Percentiles rank a stretch among this genome's conserved stretches.
These are phyloP conservation scores for Nomada fucata DNA, from an alignment of 2,888 invertebrate genomes.

Conservation along the genomic window DNA sequence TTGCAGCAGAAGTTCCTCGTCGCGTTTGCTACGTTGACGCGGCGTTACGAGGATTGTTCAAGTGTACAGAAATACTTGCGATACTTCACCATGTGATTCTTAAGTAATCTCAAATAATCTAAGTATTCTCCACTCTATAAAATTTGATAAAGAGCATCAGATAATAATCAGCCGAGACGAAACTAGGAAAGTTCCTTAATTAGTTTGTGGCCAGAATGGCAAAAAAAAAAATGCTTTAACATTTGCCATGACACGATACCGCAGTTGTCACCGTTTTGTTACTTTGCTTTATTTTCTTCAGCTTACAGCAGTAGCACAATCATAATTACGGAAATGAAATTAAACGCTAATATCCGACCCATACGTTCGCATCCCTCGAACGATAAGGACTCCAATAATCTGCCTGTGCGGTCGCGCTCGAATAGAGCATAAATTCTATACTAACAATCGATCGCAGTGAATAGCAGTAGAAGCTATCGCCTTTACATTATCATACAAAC, in stretches of 20 bases:
- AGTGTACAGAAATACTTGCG: background rate
- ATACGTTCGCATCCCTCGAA: too few relatives aligned
- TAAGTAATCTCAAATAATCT: background rate
- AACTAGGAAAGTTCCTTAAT: too few relatives aligned
- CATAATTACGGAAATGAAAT: background rate
- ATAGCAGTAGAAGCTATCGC: background rate
- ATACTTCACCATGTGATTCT: background rate
- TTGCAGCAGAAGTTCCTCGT: slow-evolving; percentile 4
- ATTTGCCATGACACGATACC: too few relatives aligned
- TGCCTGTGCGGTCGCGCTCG: background rate
- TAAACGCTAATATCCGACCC: background rate
- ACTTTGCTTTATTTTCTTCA: too few relatives aligned
- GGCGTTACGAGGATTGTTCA: background rate
- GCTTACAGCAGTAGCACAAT: too few relatives aligned
- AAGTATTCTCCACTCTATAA: background rate
- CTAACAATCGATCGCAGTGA: background rate
- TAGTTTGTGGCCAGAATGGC: too few relatives aligned
- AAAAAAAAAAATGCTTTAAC: too few relatives aligned
- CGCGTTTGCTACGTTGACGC: background rate
- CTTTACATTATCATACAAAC: background rate
- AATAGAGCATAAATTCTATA: background rate
- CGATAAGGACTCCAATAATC: background rate
- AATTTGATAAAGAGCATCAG: background rate
- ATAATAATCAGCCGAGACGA: background rate
- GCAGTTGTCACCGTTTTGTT: too few relatives aligned